Percentiles rank a stretch among this genome's conserved stretches.
Conservation (phyloP, 2,888 invertebrate species). For the Nephrotoma flavescens region DNA sequence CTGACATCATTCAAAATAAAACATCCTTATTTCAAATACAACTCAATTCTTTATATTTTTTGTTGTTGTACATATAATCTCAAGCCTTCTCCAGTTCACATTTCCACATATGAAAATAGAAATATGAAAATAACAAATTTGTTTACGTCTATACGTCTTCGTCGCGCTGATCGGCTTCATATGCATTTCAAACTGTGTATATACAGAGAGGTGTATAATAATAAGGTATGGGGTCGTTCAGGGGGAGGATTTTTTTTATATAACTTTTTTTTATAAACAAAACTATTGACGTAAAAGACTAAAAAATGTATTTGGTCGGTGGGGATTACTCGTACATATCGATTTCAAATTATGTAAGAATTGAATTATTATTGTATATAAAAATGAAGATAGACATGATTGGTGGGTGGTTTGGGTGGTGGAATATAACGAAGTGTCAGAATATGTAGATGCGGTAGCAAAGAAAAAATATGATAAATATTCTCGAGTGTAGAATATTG, state of each 20-base stretch:
- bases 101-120: neutral
- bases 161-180: neutral
- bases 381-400: neutral
- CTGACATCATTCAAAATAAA: neutral
- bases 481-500: constrained; percentile 1
- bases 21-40: neutral
- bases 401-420: neutral
- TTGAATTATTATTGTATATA: neutral
- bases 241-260: neutral
- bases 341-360: neutral
- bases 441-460: neutral
- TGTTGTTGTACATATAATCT: neutral
- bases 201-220: neutral
- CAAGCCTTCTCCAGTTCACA: neutral
- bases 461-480: neutral
- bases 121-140: neutral
- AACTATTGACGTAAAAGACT: neutral
- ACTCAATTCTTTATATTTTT: neutral
- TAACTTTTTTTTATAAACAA: neutral
- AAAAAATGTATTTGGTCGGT: neutral
- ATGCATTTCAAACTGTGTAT: neutral
- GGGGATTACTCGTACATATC: neutral
- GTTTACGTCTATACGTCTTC: neutral
- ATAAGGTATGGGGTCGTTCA: neutral
- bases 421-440: neutral